These are phyloP conservation scores for Phacellophora camtschatica DNA, from an alignment of 30 jellyfish, hydroid and myxozoan species.

Conservation along the genomic window DNA sequence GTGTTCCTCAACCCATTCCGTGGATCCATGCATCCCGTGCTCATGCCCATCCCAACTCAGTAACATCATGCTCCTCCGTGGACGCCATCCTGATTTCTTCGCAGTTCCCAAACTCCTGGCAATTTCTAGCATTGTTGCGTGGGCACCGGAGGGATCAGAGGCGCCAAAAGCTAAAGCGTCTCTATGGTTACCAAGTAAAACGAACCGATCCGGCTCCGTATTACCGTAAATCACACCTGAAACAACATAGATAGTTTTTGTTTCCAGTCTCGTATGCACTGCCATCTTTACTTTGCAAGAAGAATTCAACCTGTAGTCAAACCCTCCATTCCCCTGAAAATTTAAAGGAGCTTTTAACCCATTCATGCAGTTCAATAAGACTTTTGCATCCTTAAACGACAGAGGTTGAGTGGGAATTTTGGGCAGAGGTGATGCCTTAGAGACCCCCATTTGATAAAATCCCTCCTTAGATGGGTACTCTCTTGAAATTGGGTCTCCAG, in stretches of 20 bases:
- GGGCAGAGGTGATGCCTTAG: conserved; percentile 5
- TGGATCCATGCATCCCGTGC: conserved; percentile 74
- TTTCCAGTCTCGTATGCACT: conserved; percentile 48
- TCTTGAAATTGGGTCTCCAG: conserved; percentile 80
- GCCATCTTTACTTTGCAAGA: conserved; percentile 46
- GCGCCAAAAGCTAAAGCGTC: conserved; percentile 89
- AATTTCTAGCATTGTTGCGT: conserved; percentile 69
- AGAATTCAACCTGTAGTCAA: neutral
- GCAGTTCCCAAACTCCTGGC: conserved; percentile 57
- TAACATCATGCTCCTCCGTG: conserved; percentile 45
- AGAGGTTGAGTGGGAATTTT: conserved; percentile 16
- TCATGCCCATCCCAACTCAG: conserved; percentile 88
- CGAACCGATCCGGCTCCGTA: conserved; percentile 68
- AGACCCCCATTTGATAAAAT: neutral
- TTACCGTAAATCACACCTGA: conserved; percentile 73
- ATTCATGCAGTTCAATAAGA: neutral
- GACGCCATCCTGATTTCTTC: conserved; percentile 67
- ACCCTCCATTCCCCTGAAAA: neutral
- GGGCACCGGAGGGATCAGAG: conserved; percentile 80
- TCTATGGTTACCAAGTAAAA: conserved; percentile 75
- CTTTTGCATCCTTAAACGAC: conserved; percentile 4
- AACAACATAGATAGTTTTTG: conserved; percentile 54
- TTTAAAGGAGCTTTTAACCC: neutral
- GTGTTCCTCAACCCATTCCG: conserved; percentile 86
- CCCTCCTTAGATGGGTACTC: conserved; percentile 54